Evolutionary conservation across 2,888 invertebrate genomes (phyloP).

Genomic region (Diabrotica balteata): DNA sequence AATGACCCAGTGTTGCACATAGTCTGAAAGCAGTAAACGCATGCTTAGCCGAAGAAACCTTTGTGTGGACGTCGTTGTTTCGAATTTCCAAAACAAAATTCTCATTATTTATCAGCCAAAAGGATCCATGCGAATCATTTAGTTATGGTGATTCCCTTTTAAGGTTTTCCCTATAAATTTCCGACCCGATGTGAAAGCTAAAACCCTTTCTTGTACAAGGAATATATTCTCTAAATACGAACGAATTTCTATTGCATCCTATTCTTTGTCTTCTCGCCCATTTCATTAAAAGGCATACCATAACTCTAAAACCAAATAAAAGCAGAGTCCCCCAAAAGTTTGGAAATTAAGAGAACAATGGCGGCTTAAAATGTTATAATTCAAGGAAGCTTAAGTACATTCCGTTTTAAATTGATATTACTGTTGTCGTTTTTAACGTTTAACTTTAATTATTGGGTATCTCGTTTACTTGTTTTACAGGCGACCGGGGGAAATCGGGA

Average conservation of each 20-base stretch:
- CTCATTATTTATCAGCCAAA: background rate
- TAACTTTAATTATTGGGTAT: constrained; percentile 18
- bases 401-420: constrained; percentile 28
- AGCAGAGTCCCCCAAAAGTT: constrained; percentile 21
- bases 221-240: constrained; percentile 16
- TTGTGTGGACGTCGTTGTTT: too few relatives aligned
- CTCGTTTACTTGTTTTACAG: constrained; percentile 3
- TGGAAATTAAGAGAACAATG: constrained; percentile 27
- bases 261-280: constrained; percentile 10
- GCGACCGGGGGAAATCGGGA: background rate
- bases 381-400: constrained; percentile 22
- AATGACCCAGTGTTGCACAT: too few relatives aligned
- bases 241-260: constrained; percentile 22
- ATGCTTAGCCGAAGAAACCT: too few relatives aligned
- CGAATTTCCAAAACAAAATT: too few relatives aligned
- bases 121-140: background rate
- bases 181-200: constrained; percentile 4
- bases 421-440: constrained; percentile 20
- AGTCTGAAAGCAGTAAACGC: too few relatives aligned
- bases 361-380: constrained; percentile 25
- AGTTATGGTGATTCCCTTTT: constrained; percentile 4
- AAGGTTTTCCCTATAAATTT: constrained; percentile 4
- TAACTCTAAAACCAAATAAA: constrained; percentile 20
- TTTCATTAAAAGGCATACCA: constrained; percentile 20
- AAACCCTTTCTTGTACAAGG: constrained; percentile 6